Conservation (phyloP, 2,797 vertebrate species). For the Eupleurogrammus muticus region DNA sequence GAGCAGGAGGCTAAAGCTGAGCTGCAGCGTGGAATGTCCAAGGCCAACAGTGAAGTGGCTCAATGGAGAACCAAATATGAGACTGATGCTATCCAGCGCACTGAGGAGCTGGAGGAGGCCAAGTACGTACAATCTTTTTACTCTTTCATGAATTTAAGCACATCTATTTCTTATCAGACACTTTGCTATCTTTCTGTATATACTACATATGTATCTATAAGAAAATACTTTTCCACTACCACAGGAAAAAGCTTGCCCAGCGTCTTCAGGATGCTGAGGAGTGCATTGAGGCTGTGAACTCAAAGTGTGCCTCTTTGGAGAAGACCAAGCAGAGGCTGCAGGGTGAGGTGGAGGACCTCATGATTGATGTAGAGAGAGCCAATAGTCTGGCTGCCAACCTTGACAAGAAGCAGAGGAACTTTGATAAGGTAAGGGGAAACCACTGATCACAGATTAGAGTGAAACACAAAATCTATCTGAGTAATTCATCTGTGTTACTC, state of each 20-base stretch:
- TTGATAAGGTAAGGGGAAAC: constrained; percentile 84
- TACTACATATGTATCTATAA: too few relatives aligned
- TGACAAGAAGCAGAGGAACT: constrained; percentile 91
- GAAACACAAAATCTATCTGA: background rate
- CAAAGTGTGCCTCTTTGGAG: constrained; percentile 90
- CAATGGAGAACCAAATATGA: constrained; percentile 91
- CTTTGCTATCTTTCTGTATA: too few relatives aligned
- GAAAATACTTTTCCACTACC: background rate
- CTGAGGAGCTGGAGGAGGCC: constrained; percentile 89
- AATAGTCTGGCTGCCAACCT: constrained; percentile 86
- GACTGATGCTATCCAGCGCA: constrained; percentile 89
- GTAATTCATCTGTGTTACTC: background rate
- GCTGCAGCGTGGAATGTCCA: constrained; percentile 88
- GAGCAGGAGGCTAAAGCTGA: constrained; percentile 90
- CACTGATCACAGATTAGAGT: background rate
- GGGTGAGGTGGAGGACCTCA: constrained; percentile 90
- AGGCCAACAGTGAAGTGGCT: constrained; percentile 91
- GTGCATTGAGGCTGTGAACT: constrained; percentile 87
- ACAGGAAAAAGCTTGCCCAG: constrained; percentile 90
- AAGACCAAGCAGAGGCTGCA: constrained; percentile 92
- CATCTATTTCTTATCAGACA: too few relatives aligned
- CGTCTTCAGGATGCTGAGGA: constrained; percentile 91
- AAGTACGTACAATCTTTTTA: constrained; percentile 38
- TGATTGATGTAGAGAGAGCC: constrained; percentile 90
- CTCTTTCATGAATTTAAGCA: too few relatives aligned